Evolutionary conservation across 2,888 invertebrate genomes (phyloP).

Genomic region (Amblyjoppa fuscipennis): DNA sequence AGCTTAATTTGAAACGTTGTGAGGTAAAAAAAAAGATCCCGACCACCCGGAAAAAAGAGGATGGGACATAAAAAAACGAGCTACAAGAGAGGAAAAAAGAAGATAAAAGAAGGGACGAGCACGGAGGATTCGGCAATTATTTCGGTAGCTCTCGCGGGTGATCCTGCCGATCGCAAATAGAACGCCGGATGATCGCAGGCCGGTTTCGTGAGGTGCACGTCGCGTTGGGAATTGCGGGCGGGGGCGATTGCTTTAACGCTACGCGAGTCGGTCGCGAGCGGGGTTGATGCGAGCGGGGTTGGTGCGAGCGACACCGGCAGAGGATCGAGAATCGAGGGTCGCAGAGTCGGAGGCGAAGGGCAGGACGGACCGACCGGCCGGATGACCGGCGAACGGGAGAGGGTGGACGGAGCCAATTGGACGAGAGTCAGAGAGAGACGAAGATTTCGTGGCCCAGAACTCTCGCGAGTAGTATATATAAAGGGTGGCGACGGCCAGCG

Average conservation of each 20-base stretch:
- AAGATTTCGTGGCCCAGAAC: slow-evolving; percentile 33
- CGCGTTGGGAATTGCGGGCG: slow-evolving; percentile 26
- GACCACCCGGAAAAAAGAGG: neutral
- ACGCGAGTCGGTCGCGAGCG: slow-evolving; percentile 8
- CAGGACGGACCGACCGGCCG: slow-evolving; percentile 38
- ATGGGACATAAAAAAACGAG: neutral
- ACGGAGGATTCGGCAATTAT: slow-evolving; percentile 46
- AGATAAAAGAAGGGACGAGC: neutral
- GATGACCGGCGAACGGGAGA: slow-evolving; percentile 24
- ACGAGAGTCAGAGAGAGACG: slow-evolving; percentile 2
- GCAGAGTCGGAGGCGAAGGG: neutral
- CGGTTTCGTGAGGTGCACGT: slow-evolving; percentile 23
- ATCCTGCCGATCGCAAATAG: slow-evolving; percentile 30
- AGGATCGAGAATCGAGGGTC: neutral
- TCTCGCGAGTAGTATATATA: slow-evolving; percentile 38
- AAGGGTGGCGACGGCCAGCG: slow-evolving; percentile 68
- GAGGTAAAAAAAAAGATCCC: neutral
- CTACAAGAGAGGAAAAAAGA: neutral
- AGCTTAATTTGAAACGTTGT: slow-evolving; percentile 8
- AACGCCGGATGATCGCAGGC: slow-evolving; percentile 27
- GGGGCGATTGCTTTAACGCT: slow-evolving; percentile 24
- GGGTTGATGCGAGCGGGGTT: neutral
- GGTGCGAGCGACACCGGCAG: neutral
- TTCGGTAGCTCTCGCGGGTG: slow-evolving; percentile 43
- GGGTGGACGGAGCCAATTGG: neutral